Evolutionary conservation across 2,888 invertebrate genomes (phyloP), one percentile per base, ranked within the genome.

Genomic region (Agrochola lychnidis): DNA sequence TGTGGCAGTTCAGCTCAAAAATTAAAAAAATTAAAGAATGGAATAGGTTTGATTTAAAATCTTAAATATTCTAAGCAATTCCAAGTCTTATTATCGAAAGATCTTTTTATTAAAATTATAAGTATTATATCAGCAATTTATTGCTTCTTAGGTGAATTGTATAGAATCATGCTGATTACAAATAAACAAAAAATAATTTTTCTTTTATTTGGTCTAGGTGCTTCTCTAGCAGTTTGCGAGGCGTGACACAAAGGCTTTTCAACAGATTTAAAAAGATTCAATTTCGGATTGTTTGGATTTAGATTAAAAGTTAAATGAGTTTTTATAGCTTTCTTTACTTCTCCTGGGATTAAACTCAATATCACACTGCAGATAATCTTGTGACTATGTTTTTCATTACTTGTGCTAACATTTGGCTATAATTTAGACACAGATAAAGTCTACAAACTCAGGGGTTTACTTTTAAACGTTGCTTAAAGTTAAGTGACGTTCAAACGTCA

Each of bases 301-400:
- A 72, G 45, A 56, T 71, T 67, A 53, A 75, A 83, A 81, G 75
- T 82, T 78, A 84, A 81, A 75, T 83, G 81, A 70, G 63, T 78
- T 78, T 78, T 59, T 66, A 62, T 61, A 56, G 22, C 36, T 61
- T 59, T 57, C 14, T 53, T 63, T 68, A 62, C 56, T 69, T 68
- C 48, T 66, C 30, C 0, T 16, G 48, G 48, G 73, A 73, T 64
- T 73, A 56, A 19, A 48, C 22, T 56, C 48, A 57, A 79, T 57
- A 48, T 10, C 48, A 59, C 6, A 42, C 25, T 64, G 6, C 14
- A 64, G 30, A 48, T 63, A 30, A 48, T 63, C 7, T 62, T 5
- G 25, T 14, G n/a, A 51, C 30, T n/a, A 19, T 14, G 6, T 42
- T 59, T 59, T 30, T 42, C 57, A 48, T 57, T 57, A 30, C 40